phyloP scores from a whole-genome alignment of 30 jellyfish, hydroid and myxozoan genomes.

The Turritopsis rubra region DNA sequence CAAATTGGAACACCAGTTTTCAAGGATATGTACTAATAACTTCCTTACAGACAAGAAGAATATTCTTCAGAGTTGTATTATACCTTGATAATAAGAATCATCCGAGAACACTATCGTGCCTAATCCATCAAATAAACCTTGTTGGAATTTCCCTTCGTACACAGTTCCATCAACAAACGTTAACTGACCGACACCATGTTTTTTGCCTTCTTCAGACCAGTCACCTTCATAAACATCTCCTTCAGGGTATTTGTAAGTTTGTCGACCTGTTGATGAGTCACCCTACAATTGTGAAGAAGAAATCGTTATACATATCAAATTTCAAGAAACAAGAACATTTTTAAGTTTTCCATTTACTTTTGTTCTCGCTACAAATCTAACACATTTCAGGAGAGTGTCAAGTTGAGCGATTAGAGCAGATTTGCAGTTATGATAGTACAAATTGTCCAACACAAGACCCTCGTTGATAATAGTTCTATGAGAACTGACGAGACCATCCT shows the following conservation, averaged over 20 bases:
- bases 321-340: no score
- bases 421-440: no score
- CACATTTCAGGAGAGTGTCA: no score
- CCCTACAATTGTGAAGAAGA: not conserved
- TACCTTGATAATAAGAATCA: conserved; percentile 68
- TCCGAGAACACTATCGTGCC: conserved; percentile 78
- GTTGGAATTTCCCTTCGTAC: conserved; percentile 76
- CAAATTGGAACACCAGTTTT: not conserved
- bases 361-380: no score
- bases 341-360: no score
- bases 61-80: not conserved
- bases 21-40: not conserved
- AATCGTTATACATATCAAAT: not conserved
- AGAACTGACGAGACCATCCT: no score
- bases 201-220: conserved; percentile 95
- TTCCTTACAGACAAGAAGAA: not conserved
- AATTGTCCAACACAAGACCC: no score
- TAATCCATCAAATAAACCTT: conserved; percentile 81
- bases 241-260: conserved; percentile 35
- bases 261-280: not conserved
- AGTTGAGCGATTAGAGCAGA: no score
- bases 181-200: conserved; percentile 79
- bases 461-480: no score
- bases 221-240: conserved; percentile 96
- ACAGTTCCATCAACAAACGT: conserved; percentile 76